phyloP scores from a whole-genome alignment of 2,113 vertebrate genomes.

The Mixornis gularis region DNA sequence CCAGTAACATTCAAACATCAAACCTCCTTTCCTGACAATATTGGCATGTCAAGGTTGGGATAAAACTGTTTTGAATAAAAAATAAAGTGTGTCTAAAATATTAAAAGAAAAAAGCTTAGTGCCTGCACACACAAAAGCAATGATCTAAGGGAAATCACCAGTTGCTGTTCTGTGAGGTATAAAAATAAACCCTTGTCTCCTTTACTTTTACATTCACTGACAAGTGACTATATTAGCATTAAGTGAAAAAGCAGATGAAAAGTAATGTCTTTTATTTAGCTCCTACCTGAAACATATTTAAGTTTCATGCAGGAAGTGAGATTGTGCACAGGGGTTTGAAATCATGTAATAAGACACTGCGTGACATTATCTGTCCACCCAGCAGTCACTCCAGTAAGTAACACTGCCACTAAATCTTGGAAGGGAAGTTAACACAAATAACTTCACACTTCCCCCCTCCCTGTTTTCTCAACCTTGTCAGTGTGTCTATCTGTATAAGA shows the following conservation, averaged over 20 bases:
- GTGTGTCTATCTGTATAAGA: background rate
- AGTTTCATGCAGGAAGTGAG: constrained; percentile 53
- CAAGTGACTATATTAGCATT: constrained; percentile 71
- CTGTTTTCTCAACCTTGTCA: constrained; percentile 10
- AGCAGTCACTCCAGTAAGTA: constrained; percentile 48
- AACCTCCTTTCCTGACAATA: constrained; percentile 30
- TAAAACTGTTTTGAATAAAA: constrained; percentile 65
- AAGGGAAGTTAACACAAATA: constrained; percentile 46
- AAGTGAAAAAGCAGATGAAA: constrained; percentile 69
- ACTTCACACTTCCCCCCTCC: background rate
- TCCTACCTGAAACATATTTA: constrained; percentile 61
- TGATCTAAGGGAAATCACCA: constrained; percentile 69
- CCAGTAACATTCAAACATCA: background rate
- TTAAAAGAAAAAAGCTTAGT: constrained; percentile 58
- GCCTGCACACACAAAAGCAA: constrained; percentile 53
- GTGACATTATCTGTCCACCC: constrained; percentile 61
- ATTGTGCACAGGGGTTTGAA: constrained; percentile 54
- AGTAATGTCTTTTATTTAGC: constrained; percentile 69
- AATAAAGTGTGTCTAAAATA: constrained; percentile 64
- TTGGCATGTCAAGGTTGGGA: constrained; percentile 22
- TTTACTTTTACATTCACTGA: constrained; percentile 64
- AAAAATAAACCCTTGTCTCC: constrained; percentile 70
- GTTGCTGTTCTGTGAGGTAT: constrained; percentile 64
- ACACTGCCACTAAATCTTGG: constrained; percentile 41
- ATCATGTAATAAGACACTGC: constrained; percentile 48